A percentile compares a stretch with the other conserved stretches of the same genome.
phyloP scores from a whole-genome alignment of 2,113 vertebrate genomes.

The Planiliza haematocheilus region DNA sequence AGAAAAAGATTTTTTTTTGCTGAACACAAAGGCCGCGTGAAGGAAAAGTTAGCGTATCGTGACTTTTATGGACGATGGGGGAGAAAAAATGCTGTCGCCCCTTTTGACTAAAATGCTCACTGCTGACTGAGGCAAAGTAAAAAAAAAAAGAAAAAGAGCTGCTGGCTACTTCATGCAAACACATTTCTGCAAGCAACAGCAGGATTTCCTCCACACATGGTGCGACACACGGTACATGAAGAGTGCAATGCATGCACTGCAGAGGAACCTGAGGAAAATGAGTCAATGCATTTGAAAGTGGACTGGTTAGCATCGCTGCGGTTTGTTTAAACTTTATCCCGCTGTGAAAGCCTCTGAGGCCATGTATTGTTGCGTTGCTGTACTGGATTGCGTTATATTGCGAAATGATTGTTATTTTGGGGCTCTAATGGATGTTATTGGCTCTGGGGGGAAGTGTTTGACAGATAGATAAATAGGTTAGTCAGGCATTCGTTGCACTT shows the following conservation, averaged over 20 bases:
- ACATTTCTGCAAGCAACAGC: neutral
- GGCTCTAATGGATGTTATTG: neutral
- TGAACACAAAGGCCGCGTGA: neutral
- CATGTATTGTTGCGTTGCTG: neutral
- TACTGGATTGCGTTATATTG: neutral
- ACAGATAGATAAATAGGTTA: neutral
- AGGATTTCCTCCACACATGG: too few relatives aligned
- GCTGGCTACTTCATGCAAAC: neutral
- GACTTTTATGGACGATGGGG: neutral
- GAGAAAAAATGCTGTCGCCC: neutral
- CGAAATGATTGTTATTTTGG: neutral
- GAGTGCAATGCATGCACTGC: too few relatives aligned
- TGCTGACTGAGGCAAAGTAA: neutral
- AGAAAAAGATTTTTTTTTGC: neutral
- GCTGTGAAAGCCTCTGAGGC: too few relatives aligned
- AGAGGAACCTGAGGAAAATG: too few relatives aligned
- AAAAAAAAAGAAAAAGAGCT: too few relatives aligned
- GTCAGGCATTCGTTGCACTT: too few relatives aligned
- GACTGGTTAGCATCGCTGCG: too few relatives aligned
- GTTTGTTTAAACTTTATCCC: neutral
- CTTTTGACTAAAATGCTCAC: conserved; percentile 13
- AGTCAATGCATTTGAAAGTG: conserved; percentile 2
- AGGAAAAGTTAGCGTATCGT: neutral
- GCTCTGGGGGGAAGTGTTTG: neutral
- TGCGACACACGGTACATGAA: too few relatives aligned